Evolutionary conservation across 2,797 vertebrate genomes (phyloP), one percentile per base, ranked within the genome.

Genomic region (Corythornis leucogaster): DNA sequence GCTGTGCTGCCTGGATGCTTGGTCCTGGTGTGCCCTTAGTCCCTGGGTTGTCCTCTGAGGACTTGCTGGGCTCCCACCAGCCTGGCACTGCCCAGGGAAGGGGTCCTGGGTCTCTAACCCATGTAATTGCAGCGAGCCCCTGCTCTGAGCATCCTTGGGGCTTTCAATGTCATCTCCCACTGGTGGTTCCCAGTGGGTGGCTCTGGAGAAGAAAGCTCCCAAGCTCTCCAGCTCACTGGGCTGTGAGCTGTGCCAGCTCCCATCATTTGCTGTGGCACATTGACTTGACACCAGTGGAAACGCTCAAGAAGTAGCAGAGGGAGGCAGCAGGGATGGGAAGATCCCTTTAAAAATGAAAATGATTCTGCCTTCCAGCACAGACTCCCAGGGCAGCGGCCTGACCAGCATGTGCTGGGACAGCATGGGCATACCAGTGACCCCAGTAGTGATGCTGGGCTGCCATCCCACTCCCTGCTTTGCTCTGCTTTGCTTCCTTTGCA

Each of bases 381-480:
- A 21, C 19, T 33, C 71, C 28, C 66, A 22, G 76, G 76, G 71
- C 81, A 54, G 75, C 79, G 17, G 45, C 51, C 55, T 35, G 58
- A 19, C n/a, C 46, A 28, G 64, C 50, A 8, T 3, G 2, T 3
- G 51, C 70, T 12, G 2, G 78, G 58, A 1, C 0, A 21, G 28
- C 16, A 51, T 5, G 67, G 38, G 43, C 46, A 1, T 18, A 21
- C 54, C 54, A 31, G 54, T 31, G 68, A 7, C 79, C 16, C 70
- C 69, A 8, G 57, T 1, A 30, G 40, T 0, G 8, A 25, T 2
- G 12, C 86, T 11, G 67, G 62, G 74, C 79, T 33, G 63, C 6
- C 1, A 0, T 20, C 68, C 33, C 1, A 2, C 24, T 48, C 55
- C 45, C 62, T 0, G 0, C 67, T 26, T 80, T 2, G 5, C 43